Evolutionary conservation across 2,888 invertebrate genomes (phyloP).

Genomic region (Zaprionus obscuricornis): DNA sequence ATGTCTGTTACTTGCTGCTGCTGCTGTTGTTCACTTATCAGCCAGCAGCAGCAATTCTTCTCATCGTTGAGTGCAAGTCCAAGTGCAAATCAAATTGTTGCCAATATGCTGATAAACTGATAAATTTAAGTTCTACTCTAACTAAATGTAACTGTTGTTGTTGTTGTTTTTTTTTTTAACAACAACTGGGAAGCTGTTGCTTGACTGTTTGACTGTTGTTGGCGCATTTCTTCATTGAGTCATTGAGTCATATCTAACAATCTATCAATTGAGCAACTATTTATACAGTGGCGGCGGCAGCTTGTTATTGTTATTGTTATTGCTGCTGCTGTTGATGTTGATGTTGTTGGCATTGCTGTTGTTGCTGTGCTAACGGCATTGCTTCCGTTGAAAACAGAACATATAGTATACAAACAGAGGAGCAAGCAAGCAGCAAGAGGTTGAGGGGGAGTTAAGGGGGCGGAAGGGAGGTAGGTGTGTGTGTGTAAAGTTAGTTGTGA

Average conservation of each 20-base stretch:
- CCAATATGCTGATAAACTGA: too few species aligned
- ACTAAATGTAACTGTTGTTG: too few species aligned
- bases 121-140: too few species aligned
- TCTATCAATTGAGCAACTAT: constrained; percentile 52
- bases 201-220: background rate
- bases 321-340: constrained; percentile 23
- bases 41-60: too few species aligned
- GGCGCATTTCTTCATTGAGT: background rate
- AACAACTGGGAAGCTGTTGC: constrained; percentile 43
- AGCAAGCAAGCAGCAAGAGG: constrained; percentile 29
- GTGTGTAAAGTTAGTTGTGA: background rate
- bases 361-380: constrained; percentile 52
- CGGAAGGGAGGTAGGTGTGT: background rate
- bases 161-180: too few species aligned
- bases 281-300: constrained; percentile 67
- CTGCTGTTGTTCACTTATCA: too few species aligned
- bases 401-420: constrained; percentile 29
- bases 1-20: too few species aligned
- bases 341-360: constrained; percentile 21
- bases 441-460: background rate
- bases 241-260: constrained; percentile 42
- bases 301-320: constrained; percentile 34
- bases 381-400: constrained; percentile 55
- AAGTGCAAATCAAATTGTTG: too few species aligned
- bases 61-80: too few species aligned